Conservation (phyloP, 2,797 vertebrate genomes). For the Phrynocephalus guinanensis region DNA sequence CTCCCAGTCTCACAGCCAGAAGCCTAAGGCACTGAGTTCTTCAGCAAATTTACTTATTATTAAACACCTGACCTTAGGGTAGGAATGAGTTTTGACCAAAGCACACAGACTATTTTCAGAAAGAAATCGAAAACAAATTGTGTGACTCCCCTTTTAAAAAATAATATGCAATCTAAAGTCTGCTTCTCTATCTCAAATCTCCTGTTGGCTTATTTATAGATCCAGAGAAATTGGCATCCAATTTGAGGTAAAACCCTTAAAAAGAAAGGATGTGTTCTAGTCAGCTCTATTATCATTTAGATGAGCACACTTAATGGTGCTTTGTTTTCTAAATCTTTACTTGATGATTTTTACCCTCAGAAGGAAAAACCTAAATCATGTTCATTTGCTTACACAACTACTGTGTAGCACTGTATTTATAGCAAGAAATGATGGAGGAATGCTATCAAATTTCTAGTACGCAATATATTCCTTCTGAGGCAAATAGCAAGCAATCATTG, state of each 20-base stretch:
- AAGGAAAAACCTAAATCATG: constrained; percentile 20
- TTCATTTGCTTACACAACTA: constrained; percentile 1
- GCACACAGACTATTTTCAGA: not conserved
- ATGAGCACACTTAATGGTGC: constrained; percentile 17
- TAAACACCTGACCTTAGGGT: not conserved
- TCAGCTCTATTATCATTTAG: constrained; percentile 2
- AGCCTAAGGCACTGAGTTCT: too few species aligned
- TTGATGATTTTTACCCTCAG: constrained; percentile 24
- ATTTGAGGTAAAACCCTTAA: constrained; percentile 15
- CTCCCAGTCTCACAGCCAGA: too few species aligned
- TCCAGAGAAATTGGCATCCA: constrained; percentile 18
- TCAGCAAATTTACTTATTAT: too few species aligned
- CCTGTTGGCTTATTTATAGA: constrained; percentile 22
- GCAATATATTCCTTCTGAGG: not conserved
- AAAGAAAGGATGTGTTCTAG: constrained; percentile 8
- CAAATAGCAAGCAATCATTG: not conserved
- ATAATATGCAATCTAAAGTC: constrained; percentile 1
- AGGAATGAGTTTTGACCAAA: not conserved
- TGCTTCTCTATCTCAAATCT: constrained; percentile 11
- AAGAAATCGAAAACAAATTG: not conserved
- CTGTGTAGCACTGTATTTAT: constrained; percentile 35
- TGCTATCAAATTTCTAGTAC: constrained; percentile 24
- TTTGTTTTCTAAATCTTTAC: constrained; percentile 31
- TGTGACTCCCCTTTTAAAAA: constrained; percentile 8
- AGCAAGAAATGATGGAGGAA: constrained; percentile 19